phyloP scores from a whole-genome alignment of 1,140 invertebrate genomes.

The Cherax destructor region DNA sequence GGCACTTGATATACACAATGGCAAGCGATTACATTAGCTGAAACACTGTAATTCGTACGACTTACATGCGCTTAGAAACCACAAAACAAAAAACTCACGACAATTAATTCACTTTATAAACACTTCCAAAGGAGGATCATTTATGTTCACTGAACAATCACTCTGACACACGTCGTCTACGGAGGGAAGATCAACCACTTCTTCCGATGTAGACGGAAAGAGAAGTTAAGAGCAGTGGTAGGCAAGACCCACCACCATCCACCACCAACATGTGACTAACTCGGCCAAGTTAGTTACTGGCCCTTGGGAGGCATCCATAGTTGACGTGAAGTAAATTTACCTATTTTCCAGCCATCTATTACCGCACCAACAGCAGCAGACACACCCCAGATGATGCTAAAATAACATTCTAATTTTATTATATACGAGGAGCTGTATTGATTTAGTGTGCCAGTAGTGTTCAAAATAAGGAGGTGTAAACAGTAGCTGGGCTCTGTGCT shows the following conservation, averaged over 20 bases:
- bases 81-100: too few species aligned
- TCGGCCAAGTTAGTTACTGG: conserved; percentile 32
- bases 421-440: too few species aligned
- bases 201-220: background rate
- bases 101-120: background rate
- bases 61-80: too few species aligned
- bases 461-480: background rate
- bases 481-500: background rate
- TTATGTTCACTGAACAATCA: background rate
- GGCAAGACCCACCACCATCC: background rate
- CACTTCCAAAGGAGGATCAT: background rate
- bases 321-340: background rate
- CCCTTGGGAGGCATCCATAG: conserved; percentile 3
- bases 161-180: background rate
- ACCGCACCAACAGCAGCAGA: too few species aligned
- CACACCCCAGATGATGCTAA: too few species aligned
- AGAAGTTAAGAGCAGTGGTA: background rate
- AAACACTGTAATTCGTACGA: too few species aligned
- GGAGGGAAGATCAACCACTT: background rate
- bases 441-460: too few species aligned
- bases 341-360: background rate
- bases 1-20: background rate
- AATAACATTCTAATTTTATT: too few species aligned
- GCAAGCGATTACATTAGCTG: too few species aligned
- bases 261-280: conserved; percentile 40